Percentiles rank a stretch among this genome's conserved stretches.
phyloP scores from a whole-genome alignment of 2,113 vertebrate species.

The Lamprotornis superbus region DNA sequence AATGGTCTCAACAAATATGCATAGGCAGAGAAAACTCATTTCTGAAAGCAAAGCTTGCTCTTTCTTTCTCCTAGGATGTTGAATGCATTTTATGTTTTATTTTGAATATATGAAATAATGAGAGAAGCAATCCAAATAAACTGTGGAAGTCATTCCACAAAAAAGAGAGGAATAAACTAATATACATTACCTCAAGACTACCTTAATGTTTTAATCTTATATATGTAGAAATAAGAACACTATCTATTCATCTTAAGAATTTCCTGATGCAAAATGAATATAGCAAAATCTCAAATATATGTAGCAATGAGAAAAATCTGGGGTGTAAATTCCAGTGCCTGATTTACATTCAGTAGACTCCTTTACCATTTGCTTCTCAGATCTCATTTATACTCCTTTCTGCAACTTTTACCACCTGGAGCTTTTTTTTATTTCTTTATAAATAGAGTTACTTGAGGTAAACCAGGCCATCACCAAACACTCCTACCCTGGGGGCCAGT shows the following conservation, averaged over 20 bases:
- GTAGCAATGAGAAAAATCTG: background rate
- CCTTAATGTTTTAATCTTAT: background rate
- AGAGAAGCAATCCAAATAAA: background rate
- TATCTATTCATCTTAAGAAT: background rate
- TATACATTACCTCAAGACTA: background rate
- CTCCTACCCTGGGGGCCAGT: background rate
- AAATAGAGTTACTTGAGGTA: background rate
- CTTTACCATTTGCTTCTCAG: background rate
- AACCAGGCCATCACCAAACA: background rate
- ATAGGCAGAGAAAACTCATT: background rate
- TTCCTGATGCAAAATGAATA: background rate
- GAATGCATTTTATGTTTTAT: background rate
- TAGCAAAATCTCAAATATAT: background rate
- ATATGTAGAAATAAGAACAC: background rate
- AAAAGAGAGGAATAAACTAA: background rate
- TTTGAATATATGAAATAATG: background rate
- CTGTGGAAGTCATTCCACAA: background rate
- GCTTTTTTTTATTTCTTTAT: background rate
- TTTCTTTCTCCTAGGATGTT: background rate
- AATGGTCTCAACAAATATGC: background rate
- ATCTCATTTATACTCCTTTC: background rate
- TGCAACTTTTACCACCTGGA: background rate
- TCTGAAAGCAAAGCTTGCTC: background rate
- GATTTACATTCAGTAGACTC: background rate
- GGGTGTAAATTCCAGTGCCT: background rate